Conservation (phyloP, 2,113 vertebrate species). For the Chiloscyllium plagiosum region DNA sequence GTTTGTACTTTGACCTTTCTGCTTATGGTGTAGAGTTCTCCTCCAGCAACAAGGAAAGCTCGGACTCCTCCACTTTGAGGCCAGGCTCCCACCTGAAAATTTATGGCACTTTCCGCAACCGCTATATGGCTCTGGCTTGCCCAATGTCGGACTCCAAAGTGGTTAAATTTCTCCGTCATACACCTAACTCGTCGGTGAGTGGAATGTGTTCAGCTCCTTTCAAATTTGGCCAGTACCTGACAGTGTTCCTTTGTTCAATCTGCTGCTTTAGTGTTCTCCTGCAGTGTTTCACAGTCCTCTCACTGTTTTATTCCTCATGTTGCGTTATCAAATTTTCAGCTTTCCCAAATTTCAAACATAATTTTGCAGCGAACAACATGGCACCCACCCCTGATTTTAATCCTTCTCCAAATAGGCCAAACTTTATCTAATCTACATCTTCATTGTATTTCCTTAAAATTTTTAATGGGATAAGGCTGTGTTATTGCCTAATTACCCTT, state of each 20-base stretch:
- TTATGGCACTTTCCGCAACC: constrained; percentile 66
- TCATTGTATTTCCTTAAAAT: neutral
- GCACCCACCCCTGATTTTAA: neutral
- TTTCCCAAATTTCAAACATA: neutral
- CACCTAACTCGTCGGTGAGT: constrained; percentile 62
- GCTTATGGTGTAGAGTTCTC: constrained; percentile 62
- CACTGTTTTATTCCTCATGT: neutral
- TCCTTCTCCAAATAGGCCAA: neutral
- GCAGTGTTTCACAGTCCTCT: neutral
- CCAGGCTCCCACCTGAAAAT: constrained; percentile 69
- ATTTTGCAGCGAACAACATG: neutral
- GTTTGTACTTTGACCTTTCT: constrained; percentile 67
- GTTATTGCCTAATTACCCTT: no score
- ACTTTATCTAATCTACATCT: neutral
- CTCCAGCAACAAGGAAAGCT: constrained; percentile 48
- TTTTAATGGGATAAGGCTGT: no score
- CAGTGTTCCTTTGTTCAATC: neutral
- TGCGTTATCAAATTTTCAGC: neutral
- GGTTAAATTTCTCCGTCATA: constrained; percentile 63
- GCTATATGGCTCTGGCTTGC: constrained; percentile 63
- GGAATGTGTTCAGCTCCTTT: neutral
- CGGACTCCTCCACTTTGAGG: constrained; percentile 43
- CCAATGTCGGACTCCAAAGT: constrained; percentile 61
- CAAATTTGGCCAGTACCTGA: neutral
- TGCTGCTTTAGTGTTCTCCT: neutral